Conservation (phyloP, 2,888 invertebrate genomes). For the Synanthedon myopaeformis region DNA sequence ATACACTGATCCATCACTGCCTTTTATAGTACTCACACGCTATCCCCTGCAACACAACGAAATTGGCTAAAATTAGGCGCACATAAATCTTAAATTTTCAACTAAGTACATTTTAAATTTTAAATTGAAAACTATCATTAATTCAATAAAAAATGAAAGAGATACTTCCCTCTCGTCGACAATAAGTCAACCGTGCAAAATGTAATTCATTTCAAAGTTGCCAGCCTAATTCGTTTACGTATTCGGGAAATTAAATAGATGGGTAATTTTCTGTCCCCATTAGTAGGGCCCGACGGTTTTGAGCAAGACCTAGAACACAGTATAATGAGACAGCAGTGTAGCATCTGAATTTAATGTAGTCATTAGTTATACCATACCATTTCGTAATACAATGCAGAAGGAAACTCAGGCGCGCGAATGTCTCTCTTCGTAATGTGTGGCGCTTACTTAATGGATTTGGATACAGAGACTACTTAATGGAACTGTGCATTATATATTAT, state of each 20-base stretch:
- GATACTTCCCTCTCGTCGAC: slow-evolving; percentile 8
- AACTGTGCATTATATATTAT: no score
- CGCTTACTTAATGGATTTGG: no score
- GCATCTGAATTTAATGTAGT: no score
- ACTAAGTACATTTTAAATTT: neutral
- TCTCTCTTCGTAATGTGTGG: no score
- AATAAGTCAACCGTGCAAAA: slow-evolving; percentile 58
- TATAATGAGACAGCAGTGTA: slow-evolving; percentile 1
- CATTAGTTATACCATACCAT: no score
- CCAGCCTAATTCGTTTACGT: slow-evolving; percentile 66
- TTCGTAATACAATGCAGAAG: no score
- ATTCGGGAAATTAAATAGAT: slow-evolving; percentile 68
- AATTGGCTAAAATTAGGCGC: neutral
- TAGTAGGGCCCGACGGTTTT: slow-evolving; percentile 38
- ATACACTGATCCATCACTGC: no score
- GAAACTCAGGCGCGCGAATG: no score
- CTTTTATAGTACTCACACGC: no score
- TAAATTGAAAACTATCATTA: neutral
- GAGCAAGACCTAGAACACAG: slow-evolving; percentile 39
- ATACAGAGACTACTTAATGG: no score
- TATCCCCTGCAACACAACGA: neutral
- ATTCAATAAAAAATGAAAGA: neutral
- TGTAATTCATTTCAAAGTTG: slow-evolving; percentile 64
- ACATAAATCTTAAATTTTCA: neutral
- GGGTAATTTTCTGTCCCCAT: slow-evolving; percentile 65